These are phyloP conservation scores for Stenotaenia linearis DNA, from an alignment of 2,888 invertebrate genomes.

Conservation along the genomic window DNA sequence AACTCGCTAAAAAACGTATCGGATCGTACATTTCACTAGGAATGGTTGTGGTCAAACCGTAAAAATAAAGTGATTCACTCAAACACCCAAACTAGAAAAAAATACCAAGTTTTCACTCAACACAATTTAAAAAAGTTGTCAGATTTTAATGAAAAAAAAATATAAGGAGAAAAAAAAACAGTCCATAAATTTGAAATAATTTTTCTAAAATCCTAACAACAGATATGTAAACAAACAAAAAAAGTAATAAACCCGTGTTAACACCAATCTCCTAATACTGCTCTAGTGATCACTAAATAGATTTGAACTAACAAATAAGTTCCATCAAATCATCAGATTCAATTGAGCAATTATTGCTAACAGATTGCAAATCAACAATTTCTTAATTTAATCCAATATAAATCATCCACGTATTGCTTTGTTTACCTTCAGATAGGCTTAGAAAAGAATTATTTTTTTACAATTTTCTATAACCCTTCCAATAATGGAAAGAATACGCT, in stretches of 20 bases:
- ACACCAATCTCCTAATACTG: neutral
- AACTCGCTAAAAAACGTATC: no score
- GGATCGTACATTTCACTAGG: no score
- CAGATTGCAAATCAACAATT: conserved; percentile 3
- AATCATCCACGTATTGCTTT: neutral
- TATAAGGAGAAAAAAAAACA: neutral
- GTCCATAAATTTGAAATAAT: neutral
- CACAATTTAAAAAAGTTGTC: neutral
- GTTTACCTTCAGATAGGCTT: neutral
- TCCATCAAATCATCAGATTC: neutral
- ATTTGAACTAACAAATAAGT: neutral
- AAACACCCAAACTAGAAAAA: neutral
- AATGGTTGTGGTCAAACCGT: no score
- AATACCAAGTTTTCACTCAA: neutral
- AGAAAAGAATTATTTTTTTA: neutral
- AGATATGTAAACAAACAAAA: neutral
- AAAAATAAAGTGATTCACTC: no score
- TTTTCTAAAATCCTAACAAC: neutral
- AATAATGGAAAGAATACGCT: neutral
- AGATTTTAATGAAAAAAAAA: neutral
- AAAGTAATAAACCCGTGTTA: neutral
- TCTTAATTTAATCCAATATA: neutral
- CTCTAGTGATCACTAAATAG: neutral
- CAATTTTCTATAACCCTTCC: neutral
- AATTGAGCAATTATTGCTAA: conserved; percentile 11